These are phyloP conservation scores for Pachyuromys duprasi DNA, from an alignment of 2,797 vertebrate species.

Conservation along the genomic window DNA sequence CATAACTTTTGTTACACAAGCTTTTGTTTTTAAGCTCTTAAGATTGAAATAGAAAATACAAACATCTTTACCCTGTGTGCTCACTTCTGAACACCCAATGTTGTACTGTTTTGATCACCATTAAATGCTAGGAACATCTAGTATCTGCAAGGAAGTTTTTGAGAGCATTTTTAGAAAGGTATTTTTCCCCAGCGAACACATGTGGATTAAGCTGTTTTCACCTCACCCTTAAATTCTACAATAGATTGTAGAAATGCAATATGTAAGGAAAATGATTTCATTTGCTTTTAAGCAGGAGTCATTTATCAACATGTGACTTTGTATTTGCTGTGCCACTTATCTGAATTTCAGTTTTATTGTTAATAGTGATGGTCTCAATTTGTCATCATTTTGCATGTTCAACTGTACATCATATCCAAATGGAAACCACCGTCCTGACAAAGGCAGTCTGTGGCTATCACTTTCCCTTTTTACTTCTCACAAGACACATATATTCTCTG, in stretches of 20 bases:
- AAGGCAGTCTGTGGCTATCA: not conserved
- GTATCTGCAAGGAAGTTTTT: not conserved
- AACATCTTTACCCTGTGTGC: fast-evolving
- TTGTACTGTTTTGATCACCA: not conserved
- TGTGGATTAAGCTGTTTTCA: not conserved
- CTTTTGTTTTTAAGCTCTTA: not conserved
- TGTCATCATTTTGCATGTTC: not conserved
- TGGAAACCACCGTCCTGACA: not conserved
- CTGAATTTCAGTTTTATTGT: not conserved
- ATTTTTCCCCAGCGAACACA: not conserved
- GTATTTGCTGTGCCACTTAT: not conserved
- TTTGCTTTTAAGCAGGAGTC: not conserved
- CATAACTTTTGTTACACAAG: not conserved
- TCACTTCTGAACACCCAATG: not conserved
- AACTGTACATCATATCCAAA: not conserved
- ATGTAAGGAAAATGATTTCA: not conserved
- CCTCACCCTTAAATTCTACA: not conserved
- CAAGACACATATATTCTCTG: not conserved
- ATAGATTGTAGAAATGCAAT: not conserved
- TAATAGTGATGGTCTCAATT: conserved; percentile 1
- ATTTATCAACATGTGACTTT: not conserved
- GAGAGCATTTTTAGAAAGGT: not conserved
- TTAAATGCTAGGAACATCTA: not conserved
- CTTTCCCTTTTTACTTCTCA: not conserved
- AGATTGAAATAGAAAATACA: not conserved